Evolutionary conservation across 2,113 vertebrate genomes (phyloP).

Genomic region (Tenrec ecaudatus): DNA sequence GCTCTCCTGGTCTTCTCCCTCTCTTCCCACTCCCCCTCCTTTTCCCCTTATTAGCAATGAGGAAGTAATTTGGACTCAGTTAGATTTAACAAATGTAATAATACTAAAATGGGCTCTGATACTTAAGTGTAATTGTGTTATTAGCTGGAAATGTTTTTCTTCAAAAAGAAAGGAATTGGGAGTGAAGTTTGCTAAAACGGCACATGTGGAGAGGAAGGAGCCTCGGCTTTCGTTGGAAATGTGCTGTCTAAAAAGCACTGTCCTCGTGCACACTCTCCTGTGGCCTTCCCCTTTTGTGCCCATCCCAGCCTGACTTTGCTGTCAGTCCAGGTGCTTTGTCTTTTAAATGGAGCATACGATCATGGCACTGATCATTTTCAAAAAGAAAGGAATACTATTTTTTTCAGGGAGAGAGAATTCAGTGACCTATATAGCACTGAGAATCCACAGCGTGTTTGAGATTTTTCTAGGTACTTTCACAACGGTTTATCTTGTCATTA

Average conservation of each 20-base stretch:
- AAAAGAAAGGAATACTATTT: neutral
- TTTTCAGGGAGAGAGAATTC: neutral
- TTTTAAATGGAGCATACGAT: neutral
- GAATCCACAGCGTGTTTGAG: neutral
- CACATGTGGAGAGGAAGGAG: neutral
- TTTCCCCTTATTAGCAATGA: conserved; percentile 82
- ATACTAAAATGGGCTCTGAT: conserved; percentile 83
- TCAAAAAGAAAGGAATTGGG: conserved; percentile 80
- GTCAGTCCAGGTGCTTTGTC: neutral
- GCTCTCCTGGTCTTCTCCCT: neutral
- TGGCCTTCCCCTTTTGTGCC: neutral
- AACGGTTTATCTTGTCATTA: neutral
- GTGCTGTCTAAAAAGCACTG: neutral
- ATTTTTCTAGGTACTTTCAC: neutral
- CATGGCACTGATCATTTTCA: neutral
- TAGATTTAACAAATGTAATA: conserved; percentile 84
- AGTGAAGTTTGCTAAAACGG: conserved; percentile 70
- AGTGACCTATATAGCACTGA: too few species aligned
- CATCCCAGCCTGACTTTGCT: neutral
- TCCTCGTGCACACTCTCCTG: neutral
- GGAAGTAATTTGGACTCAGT: conserved; percentile 86
- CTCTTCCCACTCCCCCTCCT: conserved; percentile 59
- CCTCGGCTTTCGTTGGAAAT: conserved; percentile 12
- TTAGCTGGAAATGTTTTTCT: conserved; percentile 81
- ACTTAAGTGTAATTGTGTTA: conserved; percentile 82